Evolutionary conservation across 2,888 invertebrate species (phyloP), one percentile per base, ranked within the genome.

Genomic region (Rotaria macrura): DNA sequence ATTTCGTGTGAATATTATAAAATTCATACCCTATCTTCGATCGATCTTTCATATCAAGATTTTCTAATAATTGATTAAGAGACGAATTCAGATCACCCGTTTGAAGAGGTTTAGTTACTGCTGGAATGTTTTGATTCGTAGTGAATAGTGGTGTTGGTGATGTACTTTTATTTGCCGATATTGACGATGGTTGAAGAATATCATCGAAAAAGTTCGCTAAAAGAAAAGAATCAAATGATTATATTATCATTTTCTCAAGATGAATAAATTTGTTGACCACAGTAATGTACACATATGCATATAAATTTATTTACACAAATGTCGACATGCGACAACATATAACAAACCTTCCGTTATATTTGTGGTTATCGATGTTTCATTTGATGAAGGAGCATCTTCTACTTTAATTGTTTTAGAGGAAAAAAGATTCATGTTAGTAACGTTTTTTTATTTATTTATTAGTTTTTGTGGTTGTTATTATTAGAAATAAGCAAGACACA

Each of bases 151-250:
- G 43, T n/a, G 14, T 38, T 43, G 40, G 25, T 40, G 79, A n/a
- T 79, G 40, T 10, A 43, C 9, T 79, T n/a, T 25, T 43, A 9
- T 23, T 34, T 79, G 79, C 25, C n/a, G 43, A 40, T 0, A 43
- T 6, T 2, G 40, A 43, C 2, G 79, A 43, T 25, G 79, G 79
- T 79, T 79, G 79, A 79, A 79, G 79, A 79, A 79, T 79, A 79
- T 79, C 79, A 43, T 79, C 43, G 14, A 79, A 79, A 79, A 79
- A 79, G 43, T 43, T 79, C 34, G 79, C 79, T 79, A 79, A 43
- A 79, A 79, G 25, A 43, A 12, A n/a, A n/a, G 43, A 65, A 29
- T 9, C 29, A 65, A 65, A 29, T 49, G n/a, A n/a, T n/a, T n/a
- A n/a, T 49, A 49, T 49, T 49, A 17, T 49, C 49, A 12, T 12